Base-by-base conservation (phyloP, 2,797 vertebrate genomes). In the Synanceia verrucosa region DNA sequence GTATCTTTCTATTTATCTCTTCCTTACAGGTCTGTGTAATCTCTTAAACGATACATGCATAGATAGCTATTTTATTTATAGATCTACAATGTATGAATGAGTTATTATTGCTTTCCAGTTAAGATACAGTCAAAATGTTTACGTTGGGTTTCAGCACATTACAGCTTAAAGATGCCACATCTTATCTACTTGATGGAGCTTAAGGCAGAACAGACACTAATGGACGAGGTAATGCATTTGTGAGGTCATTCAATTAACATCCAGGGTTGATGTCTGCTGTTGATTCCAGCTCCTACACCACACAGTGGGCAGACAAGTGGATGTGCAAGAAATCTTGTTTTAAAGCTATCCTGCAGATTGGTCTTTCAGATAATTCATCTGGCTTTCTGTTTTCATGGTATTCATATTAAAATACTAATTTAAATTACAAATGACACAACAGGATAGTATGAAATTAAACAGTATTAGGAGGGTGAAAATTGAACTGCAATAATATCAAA, bases 231-330 rank as follows among this genome's bases (percentile, higher is more conserved):
- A 85, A 81, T 78, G 84, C 63, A 75, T 82, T 75, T 5, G 28
- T 79, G 76, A 82, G 87, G 85, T 86, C 87, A 91, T 90, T 90
- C 71, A 82, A 90, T 91, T 89, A 88, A 87, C 82, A 77, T 81
- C 52, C 23, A 34, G 43, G 53, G 78, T 76, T 86, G 74, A 81
- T 83, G 70, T 78, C 74, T 81, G 78, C 63, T 59, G 68, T 58
- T 86, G 78, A 88, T 86, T 83, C 43, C 37, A 52, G 65, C 52
- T 75, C 43, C 13, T 16, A 41, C 39, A 48, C 12, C 21, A 19
- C 4, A 5, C 44, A 10, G 11, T 9, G 12, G 43, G 13, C 50
- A 33, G 18, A 61, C 65, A 43, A 33, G 28, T 31, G 57, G 6
- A 33, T 16, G 24, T 13, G 8, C n/a, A n/a, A n/a, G n/a, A n/a